Evolutionary conservation across 2,888 invertebrate species (phyloP).

Genomic region (Phymatocera aterrima): DNA sequence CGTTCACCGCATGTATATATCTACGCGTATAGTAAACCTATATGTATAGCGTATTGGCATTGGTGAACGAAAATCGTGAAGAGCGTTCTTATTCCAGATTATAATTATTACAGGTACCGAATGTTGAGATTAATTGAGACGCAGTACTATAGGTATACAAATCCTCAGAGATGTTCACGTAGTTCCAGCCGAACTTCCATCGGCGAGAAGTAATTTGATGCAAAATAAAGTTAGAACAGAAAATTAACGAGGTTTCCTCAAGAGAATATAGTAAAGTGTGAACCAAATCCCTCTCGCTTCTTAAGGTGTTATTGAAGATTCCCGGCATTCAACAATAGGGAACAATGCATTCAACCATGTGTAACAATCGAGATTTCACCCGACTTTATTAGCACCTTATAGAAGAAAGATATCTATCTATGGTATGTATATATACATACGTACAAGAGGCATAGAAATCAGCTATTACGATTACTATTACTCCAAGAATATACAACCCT

Average conservation of each 20-base stretch:
- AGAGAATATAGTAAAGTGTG: neutral
- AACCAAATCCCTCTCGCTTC: neutral
- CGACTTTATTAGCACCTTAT: too few species aligned
- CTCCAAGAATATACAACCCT: too few species aligned
- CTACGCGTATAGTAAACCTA: too few species aligned
- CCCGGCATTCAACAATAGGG: too few species aligned
- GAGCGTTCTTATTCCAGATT: slow-evolving; percentile 9
- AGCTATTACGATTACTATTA: too few species aligned
- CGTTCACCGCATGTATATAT: too few species aligned
- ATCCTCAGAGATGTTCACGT: neutral
- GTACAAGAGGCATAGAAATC: too few species aligned
- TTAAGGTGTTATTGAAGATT: neutral
- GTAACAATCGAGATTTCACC: too few species aligned
- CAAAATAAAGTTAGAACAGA: neutral
- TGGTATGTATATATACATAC: too few species aligned
- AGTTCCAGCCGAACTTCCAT: neutral
- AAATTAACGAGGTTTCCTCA: neutral
- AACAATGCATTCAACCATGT: too few species aligned
- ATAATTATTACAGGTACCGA: neutral
- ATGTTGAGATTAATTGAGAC: neutral
- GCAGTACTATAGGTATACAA: neutral
- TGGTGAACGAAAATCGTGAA: neutral
- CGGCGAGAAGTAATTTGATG: neutral
- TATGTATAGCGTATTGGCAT: neutral
- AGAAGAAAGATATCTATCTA: too few species aligned